phyloP scores from a whole-genome alignment of 2,113 vertebrate species.

The Gadus macrocephalus region DNA sequence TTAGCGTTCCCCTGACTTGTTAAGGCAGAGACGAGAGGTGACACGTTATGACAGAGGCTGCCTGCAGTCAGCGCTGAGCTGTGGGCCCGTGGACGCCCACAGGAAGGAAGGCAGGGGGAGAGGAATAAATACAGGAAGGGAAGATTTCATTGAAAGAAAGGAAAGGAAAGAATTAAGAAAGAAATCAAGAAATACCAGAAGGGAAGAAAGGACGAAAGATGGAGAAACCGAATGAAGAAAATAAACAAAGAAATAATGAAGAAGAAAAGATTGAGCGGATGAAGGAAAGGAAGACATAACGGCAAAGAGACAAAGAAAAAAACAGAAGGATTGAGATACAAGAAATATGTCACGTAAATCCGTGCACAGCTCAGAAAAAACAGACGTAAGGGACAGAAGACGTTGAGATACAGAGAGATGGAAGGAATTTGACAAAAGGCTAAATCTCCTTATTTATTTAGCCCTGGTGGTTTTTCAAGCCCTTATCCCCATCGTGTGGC shows the following conservation, averaged over 20 bases:
- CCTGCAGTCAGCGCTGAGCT: too few species aligned
- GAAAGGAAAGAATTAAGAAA: background rate
- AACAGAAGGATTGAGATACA: background rate
- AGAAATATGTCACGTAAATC: too few species aligned
- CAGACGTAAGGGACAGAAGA: constrained; percentile 37
- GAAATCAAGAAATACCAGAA: too few species aligned
- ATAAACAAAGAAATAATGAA: background rate
- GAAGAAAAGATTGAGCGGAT: background rate
- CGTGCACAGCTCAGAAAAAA: background rate
- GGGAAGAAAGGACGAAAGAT: background rate
- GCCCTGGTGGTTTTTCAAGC: constrained; percentile 10
- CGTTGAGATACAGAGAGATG: constrained; percentile 50
- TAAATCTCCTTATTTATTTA: constrained; percentile 74
- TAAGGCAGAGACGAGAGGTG: constrained; percentile 46
- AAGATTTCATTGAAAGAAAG: too few species aligned
- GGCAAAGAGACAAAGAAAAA: background rate
- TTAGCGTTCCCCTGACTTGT: constrained; percentile 54
- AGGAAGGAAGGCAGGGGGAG: constrained; percentile 18
- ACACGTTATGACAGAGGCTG: constrained; percentile 30
- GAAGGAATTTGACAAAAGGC: constrained; percentile 48
- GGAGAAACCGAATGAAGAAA: too few species aligned
- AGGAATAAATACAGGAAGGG: too few species aligned
- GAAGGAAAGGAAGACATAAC: background rate
- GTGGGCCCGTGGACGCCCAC: constrained; percentile 1
- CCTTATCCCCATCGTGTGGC: constrained; percentile 52